phyloP scores from a whole-genome alignment of 2,888 invertebrate species.

The Hypomecis punctinalis region DNA sequence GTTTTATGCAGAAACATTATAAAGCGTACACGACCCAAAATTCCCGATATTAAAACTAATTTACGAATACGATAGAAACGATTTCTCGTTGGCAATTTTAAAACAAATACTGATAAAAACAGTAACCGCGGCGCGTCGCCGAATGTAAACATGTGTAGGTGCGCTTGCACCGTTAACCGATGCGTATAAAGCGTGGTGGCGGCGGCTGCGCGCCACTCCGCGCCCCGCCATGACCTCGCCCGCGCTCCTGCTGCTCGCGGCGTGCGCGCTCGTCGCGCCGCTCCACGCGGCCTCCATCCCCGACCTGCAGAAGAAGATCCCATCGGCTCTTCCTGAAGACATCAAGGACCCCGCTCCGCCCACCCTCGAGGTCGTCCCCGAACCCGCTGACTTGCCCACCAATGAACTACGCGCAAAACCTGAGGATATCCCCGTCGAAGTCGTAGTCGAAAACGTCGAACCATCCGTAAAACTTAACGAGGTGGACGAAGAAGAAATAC shows the following conservation, averaged over 20 bases:
- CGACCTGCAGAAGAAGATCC: conserved; percentile 36
- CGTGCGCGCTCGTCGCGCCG: conserved; percentile 63
- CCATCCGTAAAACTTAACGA: conserved; percentile 50
- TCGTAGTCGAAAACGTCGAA: conserved; percentile 59
- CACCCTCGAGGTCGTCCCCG: conserved; percentile 52
- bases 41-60: conserved; percentile 38
- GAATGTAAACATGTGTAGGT: conserved; percentile 61
- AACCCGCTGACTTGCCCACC: conserved; percentile 59
- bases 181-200: conserved; percentile 67
- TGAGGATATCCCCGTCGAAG: conserved; percentile 66
- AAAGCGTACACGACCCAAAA: background rate
- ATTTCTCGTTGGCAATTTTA: conserved; percentile 54
- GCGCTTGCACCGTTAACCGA: conserved; percentile 70
- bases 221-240: conserved; percentile 69
- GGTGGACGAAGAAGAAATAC: conserved; percentile 53
- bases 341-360: conserved; percentile 49
- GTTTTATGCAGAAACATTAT: background rate
- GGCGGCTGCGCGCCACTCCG: conserved; percentile 46
- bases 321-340: conserved; percentile 49
- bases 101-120: conserved; percentile 73
- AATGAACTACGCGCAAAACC: conserved; percentile 59
- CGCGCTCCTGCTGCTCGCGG: conserved; percentile 64
- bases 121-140: conserved; percentile 61
- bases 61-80: conserved; percentile 41
- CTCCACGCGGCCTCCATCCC: conserved; percentile 62